These are phyloP conservation scores for Syrrhaptes paradoxus DNA, from an alignment of 2,113 vertebrate species.

Conservation along the genomic window DNA sequence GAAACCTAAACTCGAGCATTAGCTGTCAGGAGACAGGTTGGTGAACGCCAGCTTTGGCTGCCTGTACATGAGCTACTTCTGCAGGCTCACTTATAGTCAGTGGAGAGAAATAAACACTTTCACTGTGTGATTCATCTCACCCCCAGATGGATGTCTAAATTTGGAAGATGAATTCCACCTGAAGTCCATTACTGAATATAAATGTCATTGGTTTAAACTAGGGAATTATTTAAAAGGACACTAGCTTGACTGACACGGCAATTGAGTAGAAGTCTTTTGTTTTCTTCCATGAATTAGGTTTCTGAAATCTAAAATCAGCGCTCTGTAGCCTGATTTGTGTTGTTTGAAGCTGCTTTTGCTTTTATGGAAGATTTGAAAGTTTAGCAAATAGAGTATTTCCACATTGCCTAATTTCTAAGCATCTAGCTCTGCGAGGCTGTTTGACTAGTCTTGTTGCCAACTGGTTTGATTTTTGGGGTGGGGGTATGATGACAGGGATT, in stretches of 20 bases:
- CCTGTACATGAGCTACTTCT: not conserved
- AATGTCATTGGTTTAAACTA: constrained; percentile 39
- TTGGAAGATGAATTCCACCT: constrained; percentile 61
- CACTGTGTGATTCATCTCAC: constrained; percentile 53
- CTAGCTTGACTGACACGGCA: not conserved
- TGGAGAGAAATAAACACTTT: constrained; percentile 47
- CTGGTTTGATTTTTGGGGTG: not conserved
- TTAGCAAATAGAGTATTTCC: not conserved
- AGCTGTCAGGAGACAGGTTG: not conserved
- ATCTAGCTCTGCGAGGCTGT: not conserved
- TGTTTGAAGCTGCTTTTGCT: not conserved
- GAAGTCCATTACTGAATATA: constrained; percentile 39
- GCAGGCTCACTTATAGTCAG: constrained; percentile 22
- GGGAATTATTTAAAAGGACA: constrained; percentile 1
- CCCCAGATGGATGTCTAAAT: constrained; percentile 54
- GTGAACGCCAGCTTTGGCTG: not conserved
- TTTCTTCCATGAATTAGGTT: not conserved
- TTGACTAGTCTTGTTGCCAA: not conserved
- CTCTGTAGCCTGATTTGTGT: not conserved
- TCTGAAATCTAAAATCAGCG: not conserved
- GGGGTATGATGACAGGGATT: not conserved
- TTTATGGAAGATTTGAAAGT: not conserved
- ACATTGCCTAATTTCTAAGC: not conserved
- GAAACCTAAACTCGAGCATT: not conserved
- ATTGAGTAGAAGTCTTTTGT: not conserved